Evolutionary conservation across 2,113 vertebrate species (phyloP).

Genomic region (Siniperca chuatsi): DNA sequence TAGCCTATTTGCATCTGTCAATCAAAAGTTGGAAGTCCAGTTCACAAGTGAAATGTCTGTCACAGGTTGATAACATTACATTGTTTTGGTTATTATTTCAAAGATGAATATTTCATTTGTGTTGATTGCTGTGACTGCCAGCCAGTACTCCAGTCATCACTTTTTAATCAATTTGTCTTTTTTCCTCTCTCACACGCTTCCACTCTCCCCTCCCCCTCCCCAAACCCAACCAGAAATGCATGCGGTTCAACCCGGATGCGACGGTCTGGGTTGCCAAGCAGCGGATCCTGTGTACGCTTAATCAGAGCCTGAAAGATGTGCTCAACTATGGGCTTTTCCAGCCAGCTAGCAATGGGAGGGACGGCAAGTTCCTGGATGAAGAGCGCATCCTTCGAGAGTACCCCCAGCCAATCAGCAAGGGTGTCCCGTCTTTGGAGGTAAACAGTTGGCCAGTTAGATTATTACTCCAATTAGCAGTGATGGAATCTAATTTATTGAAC

Average conservation of each 20-base stretch:
- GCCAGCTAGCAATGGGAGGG: conserved; percentile 88
- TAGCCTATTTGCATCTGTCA: conserved; percentile 24
- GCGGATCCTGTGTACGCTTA: conserved; percentile 91
- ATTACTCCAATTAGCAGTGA: background rate
- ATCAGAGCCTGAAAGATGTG: conserved; percentile 93
- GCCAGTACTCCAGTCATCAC: background rate
- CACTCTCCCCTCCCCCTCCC: too few relatives aligned
- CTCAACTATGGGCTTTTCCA: conserved; percentile 98
- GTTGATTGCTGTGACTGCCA: background rate
- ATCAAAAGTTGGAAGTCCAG: conserved; percentile 24
- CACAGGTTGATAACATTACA: background rate
- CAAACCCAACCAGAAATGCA: conserved; percentile 89
- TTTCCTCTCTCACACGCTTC: background rate
- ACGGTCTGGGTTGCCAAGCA: conserved; percentile 96
- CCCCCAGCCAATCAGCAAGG: conserved; percentile 89
- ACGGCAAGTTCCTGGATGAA: conserved; percentile 95
- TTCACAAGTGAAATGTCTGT: background rate
- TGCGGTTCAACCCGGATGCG: conserved; percentile 92
- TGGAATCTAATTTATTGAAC: background rate
- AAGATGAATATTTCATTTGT: conserved; percentile 13
- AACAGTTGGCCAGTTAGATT: background rate
- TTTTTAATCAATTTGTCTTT: background rate
- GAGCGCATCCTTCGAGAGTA: conserved; percentile 92
- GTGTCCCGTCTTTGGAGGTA: conserved; percentile 94
- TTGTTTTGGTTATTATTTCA: background rate